These are phyloP conservation scores for Copidosoma floridanum DNA, from an alignment of 1,140 invertebrate species.

Conservation along the genomic window DNA sequence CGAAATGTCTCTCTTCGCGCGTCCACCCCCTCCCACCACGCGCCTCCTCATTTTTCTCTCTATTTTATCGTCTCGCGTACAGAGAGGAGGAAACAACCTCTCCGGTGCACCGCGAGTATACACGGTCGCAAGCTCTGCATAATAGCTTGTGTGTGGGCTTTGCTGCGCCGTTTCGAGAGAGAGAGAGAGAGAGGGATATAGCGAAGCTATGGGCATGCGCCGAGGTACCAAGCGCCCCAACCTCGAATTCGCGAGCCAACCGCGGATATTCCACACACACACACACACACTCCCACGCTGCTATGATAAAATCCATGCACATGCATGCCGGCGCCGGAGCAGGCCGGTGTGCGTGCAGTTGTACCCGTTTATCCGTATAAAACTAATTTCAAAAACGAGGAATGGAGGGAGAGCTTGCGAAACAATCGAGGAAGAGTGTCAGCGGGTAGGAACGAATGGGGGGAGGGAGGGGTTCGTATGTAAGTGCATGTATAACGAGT, in stretches of 20 bases:
- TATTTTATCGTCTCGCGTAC: background rate
- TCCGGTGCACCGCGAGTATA: background rate
- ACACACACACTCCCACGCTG: background rate
- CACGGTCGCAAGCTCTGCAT: too few relatives aligned
- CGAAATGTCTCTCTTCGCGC: too few relatives aligned
- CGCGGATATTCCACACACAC: background rate
- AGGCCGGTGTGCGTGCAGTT: too few relatives aligned
- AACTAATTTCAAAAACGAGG: background rate
- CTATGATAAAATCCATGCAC: background rate
- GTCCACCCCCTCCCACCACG: too few relatives aligned
- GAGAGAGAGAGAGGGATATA: background rate
- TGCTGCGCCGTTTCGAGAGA: background rate
- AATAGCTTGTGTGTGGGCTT: too few relatives aligned
- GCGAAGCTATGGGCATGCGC: slow-evolving; percentile 23
- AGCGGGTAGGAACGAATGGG: background rate
- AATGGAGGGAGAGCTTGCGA: slow-evolving; percentile 14
- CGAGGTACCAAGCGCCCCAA: slow-evolving; percentile 15
- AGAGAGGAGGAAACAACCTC: background rate
- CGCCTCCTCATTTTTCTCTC: too few relatives aligned
- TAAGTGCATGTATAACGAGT: background rate
- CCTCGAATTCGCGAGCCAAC: slow-evolving; percentile 14
- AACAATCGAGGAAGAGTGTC: background rate
- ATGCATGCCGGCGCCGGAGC: background rate
- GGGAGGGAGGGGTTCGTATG: background rate
- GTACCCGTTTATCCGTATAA: too few relatives aligned